Conservation (phyloP, 2,797 vertebrate genomes). For the Esox masquinongy region DNA sequence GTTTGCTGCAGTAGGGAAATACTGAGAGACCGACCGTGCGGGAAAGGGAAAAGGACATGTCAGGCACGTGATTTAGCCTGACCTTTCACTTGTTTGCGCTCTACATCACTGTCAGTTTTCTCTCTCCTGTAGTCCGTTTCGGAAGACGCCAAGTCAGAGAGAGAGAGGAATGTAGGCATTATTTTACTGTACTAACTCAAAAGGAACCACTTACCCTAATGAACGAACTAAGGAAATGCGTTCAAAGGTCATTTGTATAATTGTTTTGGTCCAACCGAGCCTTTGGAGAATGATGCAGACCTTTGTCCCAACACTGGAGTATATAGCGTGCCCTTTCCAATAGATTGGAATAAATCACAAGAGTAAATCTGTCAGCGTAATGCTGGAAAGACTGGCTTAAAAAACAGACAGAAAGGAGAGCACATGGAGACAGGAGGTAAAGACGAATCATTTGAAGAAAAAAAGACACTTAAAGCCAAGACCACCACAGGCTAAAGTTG, state of each 20-base stretch:
- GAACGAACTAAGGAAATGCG: constrained; percentile 71
- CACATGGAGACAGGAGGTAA: constrained; percentile 33
- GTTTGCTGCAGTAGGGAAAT: not conserved
- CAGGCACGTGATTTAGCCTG: constrained; percentile 4
- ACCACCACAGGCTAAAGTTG: constrained; percentile 38
- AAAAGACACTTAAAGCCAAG: constrained; percentile 16
- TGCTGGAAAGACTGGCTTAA: constrained; percentile 62
- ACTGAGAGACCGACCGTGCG: not conserved
- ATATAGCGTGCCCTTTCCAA: constrained; percentile 69
- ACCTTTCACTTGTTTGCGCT: constrained; percentile 8
- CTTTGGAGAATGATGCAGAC: constrained; percentile 69
- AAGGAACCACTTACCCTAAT: constrained; percentile 75
- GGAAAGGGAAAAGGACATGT: constrained; percentile 2
- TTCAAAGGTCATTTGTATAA: constrained; percentile 82
- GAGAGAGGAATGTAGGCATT: constrained; percentile 44
- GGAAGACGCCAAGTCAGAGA: constrained; percentile 47
- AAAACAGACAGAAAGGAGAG: constrained; percentile 52
- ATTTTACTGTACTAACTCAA: constrained; percentile 43
- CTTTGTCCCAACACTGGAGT: constrained; percentile 73
- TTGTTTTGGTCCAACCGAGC: constrained; percentile 74
- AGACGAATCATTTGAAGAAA: constrained; percentile 23
- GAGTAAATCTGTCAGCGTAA: constrained; percentile 76
- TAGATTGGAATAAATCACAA: constrained; percentile 72
- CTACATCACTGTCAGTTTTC: not conserved
- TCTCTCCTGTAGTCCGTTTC: constrained; percentile 3